A percentile compares a stretch with the other conserved stretches of the same genome.
These are phyloP conservation scores for Timandra comae DNA, from an alignment of 2,888 invertebrate genomes.

Conservation along the genomic window DNA sequence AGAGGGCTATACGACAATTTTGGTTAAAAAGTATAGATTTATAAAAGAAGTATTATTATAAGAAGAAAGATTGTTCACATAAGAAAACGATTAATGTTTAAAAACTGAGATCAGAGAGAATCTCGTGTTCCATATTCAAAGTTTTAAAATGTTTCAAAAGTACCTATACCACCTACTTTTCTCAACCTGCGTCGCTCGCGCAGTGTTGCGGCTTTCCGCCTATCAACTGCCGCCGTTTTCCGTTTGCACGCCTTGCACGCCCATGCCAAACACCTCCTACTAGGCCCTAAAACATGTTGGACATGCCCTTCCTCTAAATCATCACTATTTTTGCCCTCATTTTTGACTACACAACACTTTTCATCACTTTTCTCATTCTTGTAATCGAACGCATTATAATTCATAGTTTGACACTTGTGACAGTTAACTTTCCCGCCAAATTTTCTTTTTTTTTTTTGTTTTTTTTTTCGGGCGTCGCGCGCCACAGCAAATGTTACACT, in stretches of 20 bases:
- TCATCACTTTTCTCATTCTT: slow-evolving; percentile 39
- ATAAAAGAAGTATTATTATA: no score
- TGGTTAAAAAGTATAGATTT: no score
- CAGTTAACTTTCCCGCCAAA: slow-evolving; percentile 13
- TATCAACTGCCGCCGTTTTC: slow-evolving; percentile 95
- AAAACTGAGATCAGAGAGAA: no score
- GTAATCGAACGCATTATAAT: slow-evolving; percentile 47
- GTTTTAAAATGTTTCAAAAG: no score
- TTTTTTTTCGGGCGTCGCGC: slow-evolving; percentile 61
- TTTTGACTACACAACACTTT: slow-evolving; percentile 53
- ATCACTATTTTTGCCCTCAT: slow-evolving; percentile 41
- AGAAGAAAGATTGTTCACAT: no score
- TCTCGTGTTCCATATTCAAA: no score
- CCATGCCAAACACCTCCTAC: slow-evolving; percentile 93
- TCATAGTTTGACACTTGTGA: slow-evolving; percentile 35
- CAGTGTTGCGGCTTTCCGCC: slow-evolving; percentile 97
- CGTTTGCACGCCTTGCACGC: slow-evolving; percentile 98
- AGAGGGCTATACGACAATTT: no score
- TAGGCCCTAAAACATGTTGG: slow-evolving; percentile 72
- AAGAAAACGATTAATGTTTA: no score
- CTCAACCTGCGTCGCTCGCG: slow-evolving; percentile 93
- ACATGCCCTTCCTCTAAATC: slow-evolving; percentile 55
- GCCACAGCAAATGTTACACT: slow-evolving; percentile 56
- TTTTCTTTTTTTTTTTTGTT: slow-evolving; percentile 32
- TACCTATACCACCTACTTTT: slow-evolving; percentile 90